Evolutionary conservation across 2,113 vertebrate species (phyloP).

Genomic region (Aegotheles bennettii): DNA sequence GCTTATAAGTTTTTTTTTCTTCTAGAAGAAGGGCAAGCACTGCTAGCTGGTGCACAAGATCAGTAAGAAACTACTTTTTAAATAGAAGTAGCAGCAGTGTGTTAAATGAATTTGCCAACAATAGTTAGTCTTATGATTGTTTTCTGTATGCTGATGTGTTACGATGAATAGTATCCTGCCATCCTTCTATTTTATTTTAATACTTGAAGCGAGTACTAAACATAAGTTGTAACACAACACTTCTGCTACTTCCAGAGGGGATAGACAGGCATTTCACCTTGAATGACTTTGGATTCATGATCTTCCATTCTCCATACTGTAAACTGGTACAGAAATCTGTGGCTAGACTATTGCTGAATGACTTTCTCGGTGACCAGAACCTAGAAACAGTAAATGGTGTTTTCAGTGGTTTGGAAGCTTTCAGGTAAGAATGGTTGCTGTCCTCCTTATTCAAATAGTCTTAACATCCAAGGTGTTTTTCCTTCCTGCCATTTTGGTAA

Average conservation of each 20-base stretch:
- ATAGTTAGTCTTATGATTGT: neutral
- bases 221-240: neutral
- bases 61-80: neutral
- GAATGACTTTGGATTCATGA: slow-evolving; percentile 90
- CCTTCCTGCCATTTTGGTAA: neutral
- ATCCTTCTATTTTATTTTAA: neutral
- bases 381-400: slow-evolving; percentile 79
- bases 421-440: slow-evolving; percentile 79
- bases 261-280: slow-evolving; percentile 85
- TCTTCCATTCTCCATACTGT: slow-evolving; percentile 97
- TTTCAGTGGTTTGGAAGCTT: slow-evolving; percentile 88
- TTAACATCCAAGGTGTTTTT: neutral
- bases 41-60: neutral
- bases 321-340: slow-evolving; percentile 97
- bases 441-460: neutral
- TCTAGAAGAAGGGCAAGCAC: neutral
- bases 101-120: neutral
- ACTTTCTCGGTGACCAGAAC: slow-evolving; percentile 86
- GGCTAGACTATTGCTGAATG: slow-evolving; percentile 89
- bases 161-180: neutral
- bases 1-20: neutral
- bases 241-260: slow-evolving; percentile 81
- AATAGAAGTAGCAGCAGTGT: neutral
- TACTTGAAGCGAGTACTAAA: neutral
- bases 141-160: neutral